Base-by-base conservation (phyloP, 2,888 invertebrate species). In the Pristionchus mayeri region DNA sequence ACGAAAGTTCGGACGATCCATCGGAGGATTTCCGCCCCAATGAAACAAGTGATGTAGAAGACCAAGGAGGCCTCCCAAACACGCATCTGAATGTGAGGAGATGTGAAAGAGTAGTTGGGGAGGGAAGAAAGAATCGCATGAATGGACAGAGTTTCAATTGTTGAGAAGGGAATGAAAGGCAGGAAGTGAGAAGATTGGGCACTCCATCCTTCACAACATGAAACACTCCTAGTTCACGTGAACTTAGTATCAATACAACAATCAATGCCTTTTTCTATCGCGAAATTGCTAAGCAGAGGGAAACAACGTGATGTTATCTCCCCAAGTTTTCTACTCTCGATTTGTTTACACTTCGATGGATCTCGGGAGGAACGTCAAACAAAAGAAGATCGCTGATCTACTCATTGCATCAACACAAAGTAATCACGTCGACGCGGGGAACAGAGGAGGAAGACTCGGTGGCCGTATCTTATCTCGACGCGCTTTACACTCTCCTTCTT, bases 21-120 rank as follows among this genome's bases (percentile, higher is more conserved):
- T 54, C 84, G 34, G 11, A 84, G 40, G 11, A 84, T 37, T 24
- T 84, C 84, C 3, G 71, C 50, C 27, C 16, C 54, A 27, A 75
- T 21, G 40, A 84, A 84, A 24, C 71, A 75, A 6, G 50, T 37
- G 52, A 75, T n/a, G 30, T 92, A 92, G 85, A 91, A 92, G 30
- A 90, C 85, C 18, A 90, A 54, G 21, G 92, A 92, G 48, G 92
- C 92, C n/a, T 91, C 88, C 91, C 91, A 92, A 16, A 92, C 85
- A 24, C 90, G 84, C 91, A 91, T 91, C 52, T 37, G 37, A 50
- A 40, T n/a, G 54, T 44, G 44, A 44, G 7, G 44, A 44, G 7
- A 44, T 44, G 44, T 44, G 44, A 44, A 44, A 44, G 44, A 44
- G 44, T n/a, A n/a, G n/a, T n/a, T n/a, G n/a, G n/a, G n/a, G n/a